These are phyloP conservation scores for Drosophila sordidula DNA, from an alignment of 2,888 invertebrate genomes.

Conservation along the genomic window DNA sequence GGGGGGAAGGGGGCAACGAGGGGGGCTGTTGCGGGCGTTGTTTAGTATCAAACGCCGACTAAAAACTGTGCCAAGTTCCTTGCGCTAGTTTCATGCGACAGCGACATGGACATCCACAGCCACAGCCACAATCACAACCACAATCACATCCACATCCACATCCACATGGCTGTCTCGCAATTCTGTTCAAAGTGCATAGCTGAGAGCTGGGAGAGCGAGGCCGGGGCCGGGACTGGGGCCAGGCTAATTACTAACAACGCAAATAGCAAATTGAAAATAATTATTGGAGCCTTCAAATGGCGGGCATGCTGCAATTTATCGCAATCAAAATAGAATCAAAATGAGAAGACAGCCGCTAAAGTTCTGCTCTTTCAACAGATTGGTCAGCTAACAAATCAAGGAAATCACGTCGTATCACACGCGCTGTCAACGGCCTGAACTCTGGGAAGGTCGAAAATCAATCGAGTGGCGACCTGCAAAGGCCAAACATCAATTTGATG, in stretches of 20 bases:
- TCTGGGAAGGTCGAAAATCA: conserved; percentile 52
- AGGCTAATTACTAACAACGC: conserved; percentile 73
- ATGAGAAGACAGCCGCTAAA: conserved; percentile 23
- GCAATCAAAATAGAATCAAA: conserved; percentile 19
- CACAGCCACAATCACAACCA: conserved; percentile 23
- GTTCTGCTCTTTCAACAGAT: conserved; percentile 14
- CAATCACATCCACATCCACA: conserved; percentile 32
- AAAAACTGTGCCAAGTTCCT: conserved; percentile 80
- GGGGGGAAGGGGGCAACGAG: too few species aligned
- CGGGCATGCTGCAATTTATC: conserved; percentile 57
- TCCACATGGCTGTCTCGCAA: conserved; percentile 51
- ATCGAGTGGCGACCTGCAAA: conserved; percentile 15
- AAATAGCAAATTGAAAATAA: conserved; percentile 59
- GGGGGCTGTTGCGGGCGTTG: conserved; percentile 6
- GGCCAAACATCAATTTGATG: conserved; percentile 35
- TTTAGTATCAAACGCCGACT: conserved; percentile 66
- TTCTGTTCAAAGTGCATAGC: conserved; percentile 54
- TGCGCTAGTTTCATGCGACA: conserved; percentile 73
- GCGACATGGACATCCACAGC: conserved; percentile 66
- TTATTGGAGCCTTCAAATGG: conserved; percentile 69
- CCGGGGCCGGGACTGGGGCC: conserved; percentile 36
- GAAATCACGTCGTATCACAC: conserved; percentile 17
- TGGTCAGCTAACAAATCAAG: conserved; percentile 35
- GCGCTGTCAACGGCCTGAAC: conserved; percentile 54
- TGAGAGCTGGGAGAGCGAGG: conserved; percentile 43